Conservation (phyloP, 2,113 vertebrate genomes). For the Lasiurus cinereus region DNA sequence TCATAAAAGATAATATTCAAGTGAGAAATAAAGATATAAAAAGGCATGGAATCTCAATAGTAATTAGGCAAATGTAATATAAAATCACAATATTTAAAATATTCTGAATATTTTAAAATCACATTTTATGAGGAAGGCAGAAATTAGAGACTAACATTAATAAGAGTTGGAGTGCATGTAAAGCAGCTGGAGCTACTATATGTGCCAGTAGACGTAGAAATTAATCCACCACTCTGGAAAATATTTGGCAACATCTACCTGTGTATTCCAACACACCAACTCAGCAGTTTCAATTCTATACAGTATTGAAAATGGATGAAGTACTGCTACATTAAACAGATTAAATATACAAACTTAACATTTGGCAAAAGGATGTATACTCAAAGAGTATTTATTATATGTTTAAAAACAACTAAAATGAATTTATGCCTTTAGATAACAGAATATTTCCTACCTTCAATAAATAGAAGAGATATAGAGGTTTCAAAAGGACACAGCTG, state of each 20-base stretch:
- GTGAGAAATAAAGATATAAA: neutral
- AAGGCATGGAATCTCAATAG: neutral
- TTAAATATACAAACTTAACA: neutral
- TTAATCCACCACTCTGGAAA: neutral
- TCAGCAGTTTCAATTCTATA: neutral
- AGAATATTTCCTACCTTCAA: neutral
- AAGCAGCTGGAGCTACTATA: neutral
- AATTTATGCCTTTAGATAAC: neutral
- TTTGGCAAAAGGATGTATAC: neutral
- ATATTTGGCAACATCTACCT: neutral
- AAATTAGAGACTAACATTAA: neutral
- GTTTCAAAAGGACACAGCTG: neutral
- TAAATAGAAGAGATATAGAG: neutral
- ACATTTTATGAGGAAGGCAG: neutral
- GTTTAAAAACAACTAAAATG: neutral
- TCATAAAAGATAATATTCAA: neutral
- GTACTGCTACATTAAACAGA: neutral
- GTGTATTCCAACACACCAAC: neutral
- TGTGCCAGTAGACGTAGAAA: neutral
- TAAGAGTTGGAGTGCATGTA: neutral
- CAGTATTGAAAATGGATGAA: neutral
- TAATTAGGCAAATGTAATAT: constrained; percentile 16
- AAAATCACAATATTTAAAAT: neutral
- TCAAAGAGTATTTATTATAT: neutral
- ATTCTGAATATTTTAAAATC: neutral